Evolutionary conservation across 2,797 vertebrate species (phyloP).

Genomic region (Myripristis jacobus): DNA sequence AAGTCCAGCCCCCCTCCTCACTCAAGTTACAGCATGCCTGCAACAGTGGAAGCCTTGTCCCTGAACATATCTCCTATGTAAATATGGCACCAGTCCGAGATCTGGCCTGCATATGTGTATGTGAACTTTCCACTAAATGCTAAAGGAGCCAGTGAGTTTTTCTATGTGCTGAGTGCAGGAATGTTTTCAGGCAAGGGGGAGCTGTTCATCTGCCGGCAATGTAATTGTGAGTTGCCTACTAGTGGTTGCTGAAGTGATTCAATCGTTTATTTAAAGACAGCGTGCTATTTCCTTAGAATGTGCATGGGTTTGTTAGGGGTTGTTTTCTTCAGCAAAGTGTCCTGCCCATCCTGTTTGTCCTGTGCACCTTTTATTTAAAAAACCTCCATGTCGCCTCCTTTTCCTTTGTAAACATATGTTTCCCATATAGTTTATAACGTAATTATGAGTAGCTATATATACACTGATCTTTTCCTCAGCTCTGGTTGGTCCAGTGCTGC

Average conservation of each 20-base stretch:
- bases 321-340: conserved; percentile 20
- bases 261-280: not conserved
- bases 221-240: not conserved
- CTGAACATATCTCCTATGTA: conserved; percentile 21
- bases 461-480: conserved; percentile 11
- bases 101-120: conserved; percentile 16
- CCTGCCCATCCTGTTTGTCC: conserved; percentile 51
- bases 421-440: conserved; percentile 17
- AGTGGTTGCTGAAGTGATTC: not conserved
- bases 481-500: not conserved
- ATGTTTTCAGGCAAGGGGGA: not conserved
- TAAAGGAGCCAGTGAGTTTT: not conserved
- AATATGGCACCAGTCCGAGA: conserved; percentile 16
- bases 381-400: conserved; percentile 17
- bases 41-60: conserved; percentile 30
- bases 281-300: not conserved
- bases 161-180: not conserved
- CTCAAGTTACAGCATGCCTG: conserved; percentile 49
- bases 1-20: conserved; percentile 13
- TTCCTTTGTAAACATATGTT: conserved; percentile 40
- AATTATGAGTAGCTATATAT: conserved; percentile 43
- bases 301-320: not conserved
- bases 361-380: conserved; percentile 14
- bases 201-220: not conserved
- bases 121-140: not conserved